Conservation (phyloP, 2,113 vertebrate species). For the Mellivora capensis region DNA sequence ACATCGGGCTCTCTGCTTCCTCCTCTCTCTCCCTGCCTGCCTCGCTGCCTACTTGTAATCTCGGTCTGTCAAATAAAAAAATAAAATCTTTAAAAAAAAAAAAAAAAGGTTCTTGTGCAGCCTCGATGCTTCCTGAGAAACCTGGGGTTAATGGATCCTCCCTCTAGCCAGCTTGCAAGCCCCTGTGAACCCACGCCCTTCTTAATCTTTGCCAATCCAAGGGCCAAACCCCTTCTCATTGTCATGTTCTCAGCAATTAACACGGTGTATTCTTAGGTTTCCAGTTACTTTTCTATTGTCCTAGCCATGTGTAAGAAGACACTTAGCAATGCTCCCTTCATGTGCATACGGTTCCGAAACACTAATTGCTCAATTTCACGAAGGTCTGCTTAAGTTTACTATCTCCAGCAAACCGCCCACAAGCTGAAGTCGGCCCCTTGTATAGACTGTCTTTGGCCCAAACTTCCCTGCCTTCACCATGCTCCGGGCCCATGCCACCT, state of each 20-base stretch:
- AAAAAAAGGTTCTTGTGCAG: not conserved
- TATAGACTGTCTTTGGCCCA: not conserved
- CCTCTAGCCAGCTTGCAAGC: not conserved
- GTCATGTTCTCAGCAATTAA: too few species aligned
- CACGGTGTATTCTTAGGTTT: not conserved
- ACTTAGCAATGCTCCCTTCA: not conserved
- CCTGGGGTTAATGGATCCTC: not conserved
- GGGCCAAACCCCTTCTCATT: not conserved
- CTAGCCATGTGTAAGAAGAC: not conserved
- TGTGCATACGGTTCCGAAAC: not conserved
- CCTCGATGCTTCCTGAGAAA: not conserved
- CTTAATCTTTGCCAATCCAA: not conserved
- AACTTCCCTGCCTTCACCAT: not conserved
- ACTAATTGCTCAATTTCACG: not conserved
- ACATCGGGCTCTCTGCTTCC: too few species aligned
- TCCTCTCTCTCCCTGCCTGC: too few species aligned
- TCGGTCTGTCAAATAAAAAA: too few species aligned
- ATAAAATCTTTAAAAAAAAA: too few species aligned
- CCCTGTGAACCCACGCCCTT: not conserved
- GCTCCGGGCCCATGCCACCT: accelerated
- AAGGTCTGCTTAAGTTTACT: not conserved
- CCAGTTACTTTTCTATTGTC: not conserved
- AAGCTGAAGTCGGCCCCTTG: not conserved
- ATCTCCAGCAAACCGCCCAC: not conserved
- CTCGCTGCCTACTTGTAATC: too few species aligned